These are phyloP conservation scores for Wiebesia pumilae DNA, from an alignment of 1,140 invertebrate species.

Conservation along the genomic window DNA sequence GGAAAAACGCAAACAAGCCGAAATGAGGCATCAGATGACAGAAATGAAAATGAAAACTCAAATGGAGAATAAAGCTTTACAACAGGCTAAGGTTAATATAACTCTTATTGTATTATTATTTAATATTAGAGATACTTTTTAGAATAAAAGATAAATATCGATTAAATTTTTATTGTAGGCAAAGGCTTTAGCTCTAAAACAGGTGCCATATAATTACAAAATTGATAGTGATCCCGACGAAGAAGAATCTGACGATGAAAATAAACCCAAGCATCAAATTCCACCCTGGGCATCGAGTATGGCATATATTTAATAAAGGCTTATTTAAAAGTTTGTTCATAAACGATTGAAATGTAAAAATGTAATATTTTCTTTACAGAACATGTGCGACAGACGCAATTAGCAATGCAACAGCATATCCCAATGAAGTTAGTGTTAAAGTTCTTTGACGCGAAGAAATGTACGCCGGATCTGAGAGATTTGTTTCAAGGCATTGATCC, in stretches of 20 bases:
- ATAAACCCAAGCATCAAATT: slow-evolving; percentile 72
- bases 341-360: not conserved
- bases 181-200: slow-evolving; percentile 50
- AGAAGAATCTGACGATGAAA: slow-evolving; percentile 77
- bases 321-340: not conserved
- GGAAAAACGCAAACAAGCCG: slow-evolving; percentile 66
- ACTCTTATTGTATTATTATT: slow-evolving; percentile 12
- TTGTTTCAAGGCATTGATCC: slow-evolving; percentile 81
- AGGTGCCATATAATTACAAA: slow-evolving; percentile 61
- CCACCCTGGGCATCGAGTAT: slow-evolving; percentile 76
- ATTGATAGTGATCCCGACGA: slow-evolving; percentile 72
- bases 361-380: slow-evolving; percentile 61
- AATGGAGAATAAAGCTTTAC: slow-evolving; percentile 54
- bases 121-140: slow-evolving; percentile 2
- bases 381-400: slow-evolving; percentile 60
- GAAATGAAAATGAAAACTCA: slow-evolving; percentile 69
- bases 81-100: slow-evolving; percentile 60
- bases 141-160: not conserved
- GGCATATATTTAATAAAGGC: slow-evolving; percentile 38
- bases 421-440: slow-evolving; percentile 72
- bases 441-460: slow-evolving; percentile 79
- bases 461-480: slow-evolving; percentile 79
- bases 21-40: slow-evolving; percentile 62
- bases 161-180: slow-evolving; percentile 25
- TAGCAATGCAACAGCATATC: slow-evolving; percentile 66